Base-by-base conservation (phyloP, 1,140 invertebrate genomes). In the Drosophila funebris region DNA sequence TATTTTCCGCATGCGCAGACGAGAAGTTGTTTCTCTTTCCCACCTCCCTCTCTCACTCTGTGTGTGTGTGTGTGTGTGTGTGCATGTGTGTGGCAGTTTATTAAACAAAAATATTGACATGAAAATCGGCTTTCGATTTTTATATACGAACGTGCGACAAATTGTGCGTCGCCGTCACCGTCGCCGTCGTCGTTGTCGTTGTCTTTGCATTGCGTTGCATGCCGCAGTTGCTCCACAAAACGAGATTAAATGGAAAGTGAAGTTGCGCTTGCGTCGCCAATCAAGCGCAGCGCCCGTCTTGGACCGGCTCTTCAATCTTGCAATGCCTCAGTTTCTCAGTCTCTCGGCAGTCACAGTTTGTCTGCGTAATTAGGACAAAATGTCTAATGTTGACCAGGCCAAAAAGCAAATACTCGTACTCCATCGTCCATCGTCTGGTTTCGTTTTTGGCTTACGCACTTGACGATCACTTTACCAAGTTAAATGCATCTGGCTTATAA, bases 211-310 rank as follows among this genome's bases (percentile, higher is more conserved):
- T 18, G 13, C 48, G 9, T 39, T 52, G 46, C 37, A 31, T 13
- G 58, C 20, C 29, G 78, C 60, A 57, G 79, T 74, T 83, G 81
- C 78, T 60, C 50, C 73, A 85, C 73, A 58, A 76, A 79, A 79
- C 83, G 73, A 83, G 83, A 88, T 88, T 88, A 88, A 88, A 88
- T 88, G 84, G 83, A 88, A 88, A 88, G 83, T 88, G 83, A 88
- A 88, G 83, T 76, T 88, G 82, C 67, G 73, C 83, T 70, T 85
- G 75, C 78, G 82, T 78, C 71, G 70, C 82, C 82, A 81, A 81
- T 87, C 74, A 80, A 70, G 66, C 46, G 67, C 31, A 29, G 50
- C 53, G 8, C 29, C 44, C 20, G 7, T 9, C 53, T 33, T 18
- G 11, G 11, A 50, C 43, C 41, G 41, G 53, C 58, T 41, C 27